Base-by-base conservation (phyloP, 1,140 invertebrate genomes). In the Achatina immaculata region DNA sequence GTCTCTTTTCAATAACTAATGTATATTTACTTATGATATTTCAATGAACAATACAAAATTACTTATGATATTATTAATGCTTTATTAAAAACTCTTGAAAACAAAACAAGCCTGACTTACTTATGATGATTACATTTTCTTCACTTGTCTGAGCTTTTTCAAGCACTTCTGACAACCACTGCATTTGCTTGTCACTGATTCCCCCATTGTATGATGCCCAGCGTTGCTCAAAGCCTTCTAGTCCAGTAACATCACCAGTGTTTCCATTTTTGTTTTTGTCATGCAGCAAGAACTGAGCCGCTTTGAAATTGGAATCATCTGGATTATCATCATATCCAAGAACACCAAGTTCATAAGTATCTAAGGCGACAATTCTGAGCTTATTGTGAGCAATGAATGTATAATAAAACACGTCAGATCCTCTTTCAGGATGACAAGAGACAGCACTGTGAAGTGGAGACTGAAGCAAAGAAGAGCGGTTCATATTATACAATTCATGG, bases 401-500 rank as follows among this genome's bases (percentile, higher is more conserved):
- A 82, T 90, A 91, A 86, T 90, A 91, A 16, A 83, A 80, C 6
- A 58, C 62, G 4, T 75, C 82, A 34, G 69, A 19, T 19, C 65
- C 66, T 36, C 55, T 43, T 45, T 76, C 51, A 72, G 80, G 82
- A 28, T 77, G 45, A 1, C n/a, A 31, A 1, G 48, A 74, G 31
- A 34, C n/a, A 62, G 79, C 71, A 40, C 74, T 73, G 40, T 82
- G 82, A 16, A 87, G 69, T 34, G 45, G 19, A 45, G 86, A 80
- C 9, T 81, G 51, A 38, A 84, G 73, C 7, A 89, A 58, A 73
- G 86, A 84, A 65, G 81, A 69, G 42, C 86, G 76, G 24, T 45
- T 71, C 71, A 91, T 91, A 83, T 91, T 91, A 77, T 91, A 91
- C 0, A 91, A 78, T 84, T 91, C 91, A 83, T 91, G 91, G 82